These are phyloP conservation scores for Drosophila ficusphila DNA, from an alignment of 1,140 invertebrate species.

Conservation along the genomic window DNA sequence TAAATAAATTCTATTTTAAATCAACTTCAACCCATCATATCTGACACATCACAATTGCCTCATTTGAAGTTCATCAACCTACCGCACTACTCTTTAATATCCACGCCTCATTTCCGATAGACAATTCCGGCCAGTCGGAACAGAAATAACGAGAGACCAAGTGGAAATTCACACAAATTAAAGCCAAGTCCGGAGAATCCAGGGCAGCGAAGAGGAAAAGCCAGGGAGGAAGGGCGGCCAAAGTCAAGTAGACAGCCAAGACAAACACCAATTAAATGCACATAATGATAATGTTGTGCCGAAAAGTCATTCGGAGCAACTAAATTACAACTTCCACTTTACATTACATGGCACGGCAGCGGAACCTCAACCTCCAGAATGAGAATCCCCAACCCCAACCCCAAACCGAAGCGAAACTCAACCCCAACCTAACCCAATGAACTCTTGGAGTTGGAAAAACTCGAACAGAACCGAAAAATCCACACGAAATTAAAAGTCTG, in stretches of 20 bases:
- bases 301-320: constrained; percentile 80
- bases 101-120: constrained; percentile 32
- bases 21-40: not conserved
- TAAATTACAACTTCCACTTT: constrained; percentile 82
- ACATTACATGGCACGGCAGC: constrained; percentile 71
- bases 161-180: constrained; percentile 74
- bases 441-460: constrained; percentile 4
- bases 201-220: constrained; percentile 7
- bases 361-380: constrained; percentile 30
- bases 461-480: constrained; percentile 53
- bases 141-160: constrained; percentile 24
- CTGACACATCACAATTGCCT: constrained; percentile 16
- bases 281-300: constrained; percentile 81
- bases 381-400: constrained; percentile 1
- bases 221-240: not conserved
- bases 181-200: constrained; percentile 36
- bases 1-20: not conserved
- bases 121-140: constrained; percentile 1
- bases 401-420: constrained; percentile 3
- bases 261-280: constrained; percentile 79
- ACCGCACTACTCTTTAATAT: constrained; percentile 18
- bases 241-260: constrained; percentile 54
- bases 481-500: constrained; percentile 76
- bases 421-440: constrained; percentile 6
- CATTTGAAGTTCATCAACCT: constrained; percentile 33